A percentile compares a stretch with the other conserved stretches of the same genome.
Evolutionary conservation across 2,113 vertebrate species (phyloP).

Genomic region (Chunga burmeisteri): DNA sequence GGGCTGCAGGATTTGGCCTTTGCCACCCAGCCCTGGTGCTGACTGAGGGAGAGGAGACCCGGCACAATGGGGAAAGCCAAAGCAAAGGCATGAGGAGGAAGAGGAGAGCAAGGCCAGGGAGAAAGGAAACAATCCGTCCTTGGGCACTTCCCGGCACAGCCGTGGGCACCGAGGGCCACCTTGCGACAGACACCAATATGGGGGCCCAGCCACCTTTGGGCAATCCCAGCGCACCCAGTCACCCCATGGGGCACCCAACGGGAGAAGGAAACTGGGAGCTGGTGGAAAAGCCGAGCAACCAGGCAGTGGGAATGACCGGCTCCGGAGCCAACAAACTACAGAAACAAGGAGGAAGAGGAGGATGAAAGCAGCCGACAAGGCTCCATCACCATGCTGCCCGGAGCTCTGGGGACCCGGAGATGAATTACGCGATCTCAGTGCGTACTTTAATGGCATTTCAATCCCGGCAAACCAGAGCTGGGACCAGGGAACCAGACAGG

Average conservation of each 20-base stretch:
- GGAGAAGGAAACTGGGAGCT: not conserved
- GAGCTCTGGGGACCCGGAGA: not conserved
- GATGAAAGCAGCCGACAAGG: not conserved
- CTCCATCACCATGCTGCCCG: not conserved
- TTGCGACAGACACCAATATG: not conserved
- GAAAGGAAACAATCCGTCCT: not conserved
- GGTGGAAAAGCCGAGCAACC: not conserved
- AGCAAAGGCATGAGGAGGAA: not conserved
- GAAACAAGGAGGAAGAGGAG: not conserved
- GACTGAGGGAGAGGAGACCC: too few relatives aligned
- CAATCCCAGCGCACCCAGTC: not conserved
- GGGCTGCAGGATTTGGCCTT: not conserved
- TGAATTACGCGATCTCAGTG: not conserved
- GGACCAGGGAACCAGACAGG: not conserved
- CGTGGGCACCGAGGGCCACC: not conserved
- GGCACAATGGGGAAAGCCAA: not conserved
- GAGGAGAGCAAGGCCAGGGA: not conserved
- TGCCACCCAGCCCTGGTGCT: not conserved
- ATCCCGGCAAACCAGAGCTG: not conserved
- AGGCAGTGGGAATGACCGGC: fast-evolving
- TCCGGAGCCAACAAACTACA: not conserved
- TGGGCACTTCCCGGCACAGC: fast-evolving
- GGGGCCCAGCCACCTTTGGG: not conserved
- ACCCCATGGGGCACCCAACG: fast-evolving
- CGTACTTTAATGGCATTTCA: not conserved